These are phyloP conservation scores for Bimastos eiseni DNA, from an alignment of 2,888 invertebrate species.

Conservation along the genomic window DNA sequence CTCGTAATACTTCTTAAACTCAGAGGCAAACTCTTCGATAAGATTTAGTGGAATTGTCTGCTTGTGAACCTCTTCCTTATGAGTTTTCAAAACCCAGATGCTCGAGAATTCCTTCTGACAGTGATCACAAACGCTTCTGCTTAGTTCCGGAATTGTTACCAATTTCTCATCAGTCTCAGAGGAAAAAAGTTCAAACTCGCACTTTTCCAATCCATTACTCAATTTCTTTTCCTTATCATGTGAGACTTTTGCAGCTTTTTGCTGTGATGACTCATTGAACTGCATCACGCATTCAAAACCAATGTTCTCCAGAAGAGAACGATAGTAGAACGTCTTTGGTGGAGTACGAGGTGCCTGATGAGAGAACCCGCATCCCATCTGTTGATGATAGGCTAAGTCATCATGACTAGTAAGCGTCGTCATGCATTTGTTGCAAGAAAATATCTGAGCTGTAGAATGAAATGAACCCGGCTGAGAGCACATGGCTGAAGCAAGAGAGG, in stretches of 20 bases:
- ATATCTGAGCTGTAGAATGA: not conserved
- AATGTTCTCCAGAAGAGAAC: conserved; percentile 68
- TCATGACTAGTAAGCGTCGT: not conserved
- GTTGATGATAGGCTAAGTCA: not conserved
- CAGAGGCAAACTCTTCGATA: conserved; percentile 87
- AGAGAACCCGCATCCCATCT: not conserved
- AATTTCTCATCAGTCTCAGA: not conserved
- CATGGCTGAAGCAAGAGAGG: not conserved
- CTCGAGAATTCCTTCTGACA: conserved; percentile 92
- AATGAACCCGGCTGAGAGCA: not conserved
- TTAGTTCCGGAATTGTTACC: not conserved
- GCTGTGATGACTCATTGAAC: conserved; percentile 75
- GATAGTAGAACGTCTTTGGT: conserved; percentile 13
- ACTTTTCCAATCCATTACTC: not conserved
- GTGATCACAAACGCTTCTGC: not conserved
- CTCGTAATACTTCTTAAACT: conserved; percentile 72
- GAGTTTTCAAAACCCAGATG: conserved; percentile 92
- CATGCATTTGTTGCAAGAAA: not conserved
- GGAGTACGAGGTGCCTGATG: conserved; percentile 71
- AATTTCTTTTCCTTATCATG: not conserved
- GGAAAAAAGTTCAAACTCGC: not conserved
- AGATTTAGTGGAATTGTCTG: conserved; percentile 86
- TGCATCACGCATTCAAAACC: conserved; percentile 96
- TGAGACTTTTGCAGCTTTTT: not conserved
- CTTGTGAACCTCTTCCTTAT: conserved; percentile 92